A percentile compares a stretch with the other conserved stretches of the same genome.
Conservation (phyloP, 2,888 invertebrate species). For the Busseola fusca region DNA sequence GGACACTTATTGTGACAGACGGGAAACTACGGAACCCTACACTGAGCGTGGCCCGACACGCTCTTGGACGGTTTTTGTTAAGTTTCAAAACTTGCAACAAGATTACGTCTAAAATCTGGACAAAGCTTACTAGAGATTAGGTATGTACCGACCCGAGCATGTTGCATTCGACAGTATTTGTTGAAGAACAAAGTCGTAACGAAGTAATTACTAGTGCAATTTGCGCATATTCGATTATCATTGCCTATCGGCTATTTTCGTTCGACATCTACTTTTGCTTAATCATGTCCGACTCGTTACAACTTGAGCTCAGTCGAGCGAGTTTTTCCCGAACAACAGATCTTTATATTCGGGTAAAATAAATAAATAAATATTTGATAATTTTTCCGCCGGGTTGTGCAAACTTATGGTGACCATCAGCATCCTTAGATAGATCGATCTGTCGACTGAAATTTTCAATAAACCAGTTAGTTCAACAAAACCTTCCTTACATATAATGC, state of each 20-base stretch:
- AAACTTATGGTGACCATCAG: too few species aligned
- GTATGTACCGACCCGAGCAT: neutral
- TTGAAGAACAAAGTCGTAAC: neutral
- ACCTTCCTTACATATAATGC: neutral
- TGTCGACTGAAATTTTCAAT: neutral
- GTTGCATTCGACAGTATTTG: neutral
- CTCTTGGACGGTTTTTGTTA: too few species aligned
- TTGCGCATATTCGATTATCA: neutral
- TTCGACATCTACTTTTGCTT: neutral
- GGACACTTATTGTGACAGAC: too few species aligned
- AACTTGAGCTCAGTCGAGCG: neutral
- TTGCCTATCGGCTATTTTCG: neutral
- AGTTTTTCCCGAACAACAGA: neutral
- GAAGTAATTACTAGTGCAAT: neutral
- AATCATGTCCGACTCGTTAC: neutral
- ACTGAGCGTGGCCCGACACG: too few species aligned
- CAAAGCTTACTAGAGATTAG: neutral
- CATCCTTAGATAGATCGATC: too few species aligned
- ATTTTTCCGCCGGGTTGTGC: neutral
- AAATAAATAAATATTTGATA: too few species aligned
- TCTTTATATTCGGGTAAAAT: neutral
- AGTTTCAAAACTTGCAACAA: conserved; percentile 1
- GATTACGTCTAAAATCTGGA: neutral
- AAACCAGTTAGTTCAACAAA: neutral
- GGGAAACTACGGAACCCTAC: too few species aligned